Base-by-base conservation (phyloP, 2,888 invertebrate species). In the Helleia helle region DNA sequence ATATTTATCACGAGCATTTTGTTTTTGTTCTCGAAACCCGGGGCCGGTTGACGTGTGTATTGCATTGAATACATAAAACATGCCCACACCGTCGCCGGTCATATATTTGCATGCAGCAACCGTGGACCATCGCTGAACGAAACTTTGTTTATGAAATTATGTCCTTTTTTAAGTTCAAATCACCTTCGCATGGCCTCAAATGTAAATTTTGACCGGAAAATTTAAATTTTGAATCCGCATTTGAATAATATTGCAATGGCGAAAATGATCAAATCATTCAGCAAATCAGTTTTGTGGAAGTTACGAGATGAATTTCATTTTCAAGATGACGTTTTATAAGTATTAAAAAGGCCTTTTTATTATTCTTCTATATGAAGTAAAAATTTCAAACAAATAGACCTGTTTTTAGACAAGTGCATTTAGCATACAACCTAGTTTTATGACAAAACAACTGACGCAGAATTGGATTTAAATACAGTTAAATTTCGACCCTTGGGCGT, bases 111-210 rank as follows among this genome's bases (percentile, higher is more conserved):
- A 44, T 42, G 42, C 40, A 44, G 36, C 40, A 40, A 40, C 40
- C 45, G 42, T 46, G 47, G 46, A 44, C 46, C 39, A 46, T 48
- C 47, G 47, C 42, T 38, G 43, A 46, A 38, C 22, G 31, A 15
- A 42, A 28, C 34, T 36, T 44, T 46, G 46, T 48, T 48, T 47
- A 48, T 42, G 43, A 41, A 42, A 37, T 40, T 39, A 38, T 47
- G 4, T 9, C n/a, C 47, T 44, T 48, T 47, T 49, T 39, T 26
- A 43, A 49, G 43, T 50, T 47, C 41, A 49, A 27, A 36, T 37
- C 51, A 53, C 47, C 51, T 52, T 45, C 34, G 34, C 27, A 46
- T 39, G 47, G 53, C 51, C 54, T 50, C 53, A 47, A 43, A 49
- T 50, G 47, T 42, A 40, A 30, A 47, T 47, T 31, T 27, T n/a